These are phyloP conservation scores for Diorhabda elongata DNA, from an alignment of 1,140 invertebrate genomes.

Conservation along the genomic window DNA sequence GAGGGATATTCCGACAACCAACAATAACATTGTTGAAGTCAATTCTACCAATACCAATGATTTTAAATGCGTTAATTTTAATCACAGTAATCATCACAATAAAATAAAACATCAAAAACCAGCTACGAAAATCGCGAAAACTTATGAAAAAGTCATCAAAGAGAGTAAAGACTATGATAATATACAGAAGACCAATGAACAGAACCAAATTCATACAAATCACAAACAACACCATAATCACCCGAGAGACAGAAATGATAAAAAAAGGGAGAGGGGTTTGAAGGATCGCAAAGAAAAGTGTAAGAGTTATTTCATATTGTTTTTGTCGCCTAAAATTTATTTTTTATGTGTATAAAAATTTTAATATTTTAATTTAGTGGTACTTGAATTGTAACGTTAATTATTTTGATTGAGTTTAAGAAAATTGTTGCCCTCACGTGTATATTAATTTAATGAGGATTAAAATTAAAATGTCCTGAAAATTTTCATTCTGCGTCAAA, in stretches of 20 bases:
- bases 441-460: too few species aligned
- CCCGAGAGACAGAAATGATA: constrained; percentile 17
- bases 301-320: neutral
- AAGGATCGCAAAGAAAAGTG: constrained; percentile 45
- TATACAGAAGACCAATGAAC: constrained; percentile 8
- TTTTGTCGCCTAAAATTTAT: too few species aligned
- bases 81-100: constrained; percentile 45
- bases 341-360: too few species aligned
- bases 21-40: neutral
- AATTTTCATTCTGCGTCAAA: too few species aligned
- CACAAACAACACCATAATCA: constrained; percentile 16
- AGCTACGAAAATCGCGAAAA: constrained; percentile 7
- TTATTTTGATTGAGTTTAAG: too few species aligned
- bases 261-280: constrained; percentile 18
- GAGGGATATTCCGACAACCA: constrained; percentile 13
- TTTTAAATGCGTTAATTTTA: constrained; percentile 47
- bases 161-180: constrained; percentile 16
- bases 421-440: too few species aligned
- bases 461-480: too few species aligned
- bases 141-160: constrained; percentile 12
- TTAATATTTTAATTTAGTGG: too few species aligned
- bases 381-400: too few species aligned
- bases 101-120: constrained; percentile 39
- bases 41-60: constrained; percentile 24
- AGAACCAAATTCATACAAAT: constrained; percentile 5